Evolutionary conservation across 2,113 vertebrate species (phyloP), one percentile per base, ranked within the genome.

Genomic region (Sebastes schlegelii): DNA sequence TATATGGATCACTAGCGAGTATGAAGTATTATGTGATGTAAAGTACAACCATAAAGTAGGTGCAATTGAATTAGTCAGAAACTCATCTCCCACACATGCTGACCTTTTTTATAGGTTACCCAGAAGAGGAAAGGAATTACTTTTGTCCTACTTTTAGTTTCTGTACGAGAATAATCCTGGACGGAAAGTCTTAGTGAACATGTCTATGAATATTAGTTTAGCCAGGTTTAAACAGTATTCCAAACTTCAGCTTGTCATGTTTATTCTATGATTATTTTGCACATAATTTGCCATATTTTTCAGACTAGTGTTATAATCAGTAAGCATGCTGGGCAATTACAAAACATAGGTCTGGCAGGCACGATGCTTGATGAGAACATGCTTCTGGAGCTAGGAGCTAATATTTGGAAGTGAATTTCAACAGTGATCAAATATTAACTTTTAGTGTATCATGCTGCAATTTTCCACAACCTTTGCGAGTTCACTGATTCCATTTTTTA

Each of bases 61-160:
- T 74, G 54, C 54, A 77, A 73, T 61, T 80, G 72, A 80, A 84
- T 83, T 84, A 80, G 46, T 77, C 14, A 34, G 65, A 74, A 82
- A 62, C 65, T 75, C 67, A 75, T 83, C 70, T 21, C 49, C 46
- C 34, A 67, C 48, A 26, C 46, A 72, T 63, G 17, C 68, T 84
- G 79, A 80, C 82, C 79, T 88, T 89, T 23, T 86, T 88, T 82
- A 87, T 85, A 77, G 88, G 84, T 77, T 83, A 77, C 45, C 63
- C 87, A 88, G 87, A 89, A 88, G 64, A 84, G 86, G 83, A 87
- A 82, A 91, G 75, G 76, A 84, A 90, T 91, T 86, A 87, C 80
- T 84, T 80, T 84, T 86, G 84, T 87, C 80, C 87, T 85, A 93
- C 69, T 88, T 89, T 60, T 42, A 21, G 26, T 64, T 78, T 83